Base-by-base conservation (phyloP, 2,888 invertebrate species). In the Calliopum simillimum region DNA sequence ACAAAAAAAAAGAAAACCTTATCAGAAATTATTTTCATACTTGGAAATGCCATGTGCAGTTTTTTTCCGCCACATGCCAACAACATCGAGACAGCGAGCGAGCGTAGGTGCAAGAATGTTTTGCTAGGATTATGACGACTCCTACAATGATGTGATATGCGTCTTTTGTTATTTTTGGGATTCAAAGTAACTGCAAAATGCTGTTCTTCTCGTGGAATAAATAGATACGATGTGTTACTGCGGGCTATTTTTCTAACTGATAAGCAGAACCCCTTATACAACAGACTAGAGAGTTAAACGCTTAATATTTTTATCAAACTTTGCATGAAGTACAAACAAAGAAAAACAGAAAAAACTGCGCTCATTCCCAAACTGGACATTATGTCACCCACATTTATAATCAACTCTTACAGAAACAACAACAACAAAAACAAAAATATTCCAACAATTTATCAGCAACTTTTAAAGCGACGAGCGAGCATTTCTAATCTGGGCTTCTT, bases 331-430 rank as follows among this genome's bases (percentile, higher is more conserved):
- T 33, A n/a, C n/a, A n/a, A n/a, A n/a, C n/a, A n/a, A n/a, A n/a
- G n/a, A n/a, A n/a, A 25, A 25, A 25, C 51, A 43, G 19, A 21
- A 64, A 64, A 44, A 41, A 67, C 16, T 12, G 19, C 23, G n/a
- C 67, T 33, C 49, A 49, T 49, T 46, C 59, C 58, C n/a, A 33
- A 33, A 59, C 46, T 58, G 66, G 58, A 46, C 67, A 67, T 67
- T 59, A 58, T 59, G 67, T 67, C 67, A 67, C 58, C 67, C 67
- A 67, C 49, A 47, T 67, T 67, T n/a, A 47, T 51, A 49, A 59
- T 49, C 33, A 33, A 33, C 67, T 66, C 25, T 4, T 55, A 51
- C n/a, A 44, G 59, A 41, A n/a, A 53, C 13, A 33, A 49, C 16
- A 59, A 49, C 67, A 6, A 13, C 46, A 16, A 12, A n/a, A n/a